Percentiles rank a stretch among this genome's conserved stretches.
Conservation (phyloP, 2,888 invertebrate genomes). For the Selenia dentaria region DNA sequence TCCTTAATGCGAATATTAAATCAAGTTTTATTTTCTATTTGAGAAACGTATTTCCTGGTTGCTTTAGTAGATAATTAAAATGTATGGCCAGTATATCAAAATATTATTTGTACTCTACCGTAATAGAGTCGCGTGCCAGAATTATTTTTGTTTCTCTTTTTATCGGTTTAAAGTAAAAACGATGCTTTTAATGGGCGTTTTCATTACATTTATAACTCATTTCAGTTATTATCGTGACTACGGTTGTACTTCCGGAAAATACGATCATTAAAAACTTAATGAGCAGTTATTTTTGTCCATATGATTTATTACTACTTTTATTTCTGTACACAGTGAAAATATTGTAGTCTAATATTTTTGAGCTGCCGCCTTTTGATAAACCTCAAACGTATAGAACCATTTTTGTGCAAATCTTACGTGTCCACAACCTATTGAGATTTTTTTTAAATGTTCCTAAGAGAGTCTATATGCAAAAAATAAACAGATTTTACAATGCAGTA, state of each 20-base stretch:
- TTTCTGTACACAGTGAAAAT: no score
- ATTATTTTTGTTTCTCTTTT: constrained; percentile 48
- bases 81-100: constrained; percentile 36
- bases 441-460: no score
- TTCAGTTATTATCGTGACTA: constrained; percentile 20
- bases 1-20: constrained; percentile 41
- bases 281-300: constrained; percentile 4
- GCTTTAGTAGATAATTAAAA: constrained; percentile 36
- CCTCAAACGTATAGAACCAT: no score
- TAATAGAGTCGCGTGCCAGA: constrained; percentile 54
- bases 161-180: constrained; percentile 55
- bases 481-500: no score
- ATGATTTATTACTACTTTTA: constrained; percentile 15
- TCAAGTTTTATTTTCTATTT: constrained; percentile 38
- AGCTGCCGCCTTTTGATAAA: no score
- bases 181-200: constrained; percentile 24
- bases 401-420: no score
- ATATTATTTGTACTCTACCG: constrained; percentile 44
- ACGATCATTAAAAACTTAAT: constrained; percentile 20
- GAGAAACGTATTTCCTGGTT: constrained; percentile 1
- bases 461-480: constrained; percentile 6
- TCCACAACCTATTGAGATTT: no score
- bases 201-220: constrained; percentile 15
- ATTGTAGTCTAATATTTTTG: no score
- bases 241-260: constrained; percentile 22